Evolutionary conservation across 2,113 vertebrate genomes (phyloP).

Genomic region (Brachypteracias leptosomus): DNA sequence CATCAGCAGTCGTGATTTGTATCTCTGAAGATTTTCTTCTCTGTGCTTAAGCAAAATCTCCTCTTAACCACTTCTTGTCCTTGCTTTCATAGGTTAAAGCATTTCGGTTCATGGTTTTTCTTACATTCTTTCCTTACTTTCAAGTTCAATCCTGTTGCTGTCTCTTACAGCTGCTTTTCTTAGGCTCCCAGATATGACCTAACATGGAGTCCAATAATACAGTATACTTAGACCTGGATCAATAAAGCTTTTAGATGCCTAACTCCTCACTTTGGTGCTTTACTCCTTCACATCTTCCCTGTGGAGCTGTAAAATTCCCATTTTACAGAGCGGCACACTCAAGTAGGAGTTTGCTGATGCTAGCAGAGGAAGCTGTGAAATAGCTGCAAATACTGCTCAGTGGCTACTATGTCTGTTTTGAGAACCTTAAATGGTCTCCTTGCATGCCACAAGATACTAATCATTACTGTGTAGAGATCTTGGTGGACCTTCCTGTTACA

Average conservation of each 20-base stretch:
- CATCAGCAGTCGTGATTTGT: slow-evolving; percentile 65
- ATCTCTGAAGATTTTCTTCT: slow-evolving; percentile 68
- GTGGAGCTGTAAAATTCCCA: slow-evolving; percentile 61
- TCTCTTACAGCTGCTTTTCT: slow-evolving; percentile 27
- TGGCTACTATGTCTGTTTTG: neutral
- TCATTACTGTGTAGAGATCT: neutral
- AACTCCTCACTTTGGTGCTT: slow-evolving; percentile 40
- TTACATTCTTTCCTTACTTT: slow-evolving; percentile 9
- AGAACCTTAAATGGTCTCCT: neutral
- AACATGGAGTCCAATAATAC: slow-evolving; percentile 37
- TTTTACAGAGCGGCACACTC: slow-evolving; percentile 52
- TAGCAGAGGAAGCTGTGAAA: slow-evolving; percentile 31
- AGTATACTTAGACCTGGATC: slow-evolving; percentile 17
- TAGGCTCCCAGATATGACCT: slow-evolving; percentile 47
- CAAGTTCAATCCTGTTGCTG: slow-evolving; percentile 45
- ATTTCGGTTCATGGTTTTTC: slow-evolving; percentile 17
- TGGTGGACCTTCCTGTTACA: neutral
- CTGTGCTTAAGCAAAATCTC: slow-evolving; percentile 63
- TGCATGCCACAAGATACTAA: neutral
- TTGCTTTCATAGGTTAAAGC: slow-evolving; percentile 55
- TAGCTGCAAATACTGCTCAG: neutral
- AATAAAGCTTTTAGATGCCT: slow-evolving; percentile 62
- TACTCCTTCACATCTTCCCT: slow-evolving; percentile 41
- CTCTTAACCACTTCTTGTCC: slow-evolving; percentile 69
- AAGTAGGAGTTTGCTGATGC: slow-evolving; percentile 40